Evolutionary conservation across 2,113 vertebrate genomes (phyloP).

Genomic region (Uria lomvia): DNA sequence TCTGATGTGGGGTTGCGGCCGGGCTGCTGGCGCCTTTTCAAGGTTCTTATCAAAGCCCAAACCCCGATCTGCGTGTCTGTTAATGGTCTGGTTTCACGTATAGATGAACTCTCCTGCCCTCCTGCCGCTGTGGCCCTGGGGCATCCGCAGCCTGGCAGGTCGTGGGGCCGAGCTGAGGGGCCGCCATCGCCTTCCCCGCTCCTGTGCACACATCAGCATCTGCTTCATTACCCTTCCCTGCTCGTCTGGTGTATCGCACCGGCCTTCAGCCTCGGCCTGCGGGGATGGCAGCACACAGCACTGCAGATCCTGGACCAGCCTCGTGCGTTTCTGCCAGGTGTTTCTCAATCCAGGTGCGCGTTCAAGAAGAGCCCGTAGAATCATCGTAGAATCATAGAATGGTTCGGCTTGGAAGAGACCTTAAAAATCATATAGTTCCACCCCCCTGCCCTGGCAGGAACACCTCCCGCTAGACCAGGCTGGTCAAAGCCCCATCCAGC

Average conservation of each 20-base stretch:
- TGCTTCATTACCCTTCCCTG: neutral
- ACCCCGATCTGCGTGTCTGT: fast-evolving
- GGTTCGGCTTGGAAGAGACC: neutral
- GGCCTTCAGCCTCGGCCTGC: neutral
- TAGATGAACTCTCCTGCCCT: neutral
- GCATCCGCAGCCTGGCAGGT: fast-evolving
- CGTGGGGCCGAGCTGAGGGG: neutral
- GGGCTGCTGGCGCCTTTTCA: neutral
- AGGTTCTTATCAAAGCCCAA: neutral
- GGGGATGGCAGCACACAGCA: fast-evolving
- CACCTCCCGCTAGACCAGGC: neutral
- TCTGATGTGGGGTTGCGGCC: neutral
- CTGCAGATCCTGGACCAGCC: neutral
- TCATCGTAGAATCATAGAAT: neutral
- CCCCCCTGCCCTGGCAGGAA: neutral
- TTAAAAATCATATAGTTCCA: neutral
- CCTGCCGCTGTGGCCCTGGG: neutral
- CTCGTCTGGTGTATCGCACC: neutral
- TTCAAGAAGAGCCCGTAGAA: neutral
- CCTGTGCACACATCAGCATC: neutral
- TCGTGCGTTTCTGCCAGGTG: fast-evolving
- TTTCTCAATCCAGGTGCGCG: neutral
- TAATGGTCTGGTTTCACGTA: neutral
- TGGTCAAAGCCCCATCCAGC: neutral
- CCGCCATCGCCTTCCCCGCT: fast-evolving